Evolutionary conservation across 2,888 invertebrate species (phyloP), one percentile per base, ranked within the genome.

Genomic region (Physocephala rufipes): DNA sequence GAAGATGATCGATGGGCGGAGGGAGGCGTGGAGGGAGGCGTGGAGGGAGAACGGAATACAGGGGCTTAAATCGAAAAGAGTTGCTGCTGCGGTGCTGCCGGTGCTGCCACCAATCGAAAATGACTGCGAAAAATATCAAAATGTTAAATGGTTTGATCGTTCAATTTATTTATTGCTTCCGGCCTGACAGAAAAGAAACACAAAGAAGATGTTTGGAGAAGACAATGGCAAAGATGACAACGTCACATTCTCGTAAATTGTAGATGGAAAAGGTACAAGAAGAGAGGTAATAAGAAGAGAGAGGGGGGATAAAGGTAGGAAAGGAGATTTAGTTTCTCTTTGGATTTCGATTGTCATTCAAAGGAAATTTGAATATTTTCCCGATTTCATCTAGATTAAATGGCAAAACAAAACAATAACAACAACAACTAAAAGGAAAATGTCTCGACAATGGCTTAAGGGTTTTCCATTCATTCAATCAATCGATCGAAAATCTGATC

Each of bases 281-380:
- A 36, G 36, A 9, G 9, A 36, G 36, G 36, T 7, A 36, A 9
- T 4, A 36, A 36, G 36, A 36, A 36, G 9, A 9, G 36, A 36
- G 9, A 9, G 36, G 9, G 9, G 36, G 36, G 9, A 36, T 4
- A 36, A 36, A 7, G 36, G 36, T 7, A 7, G 36, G 9, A 36
- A 36, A 9, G 9, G 9, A 36, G 36, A 9, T 36, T 36, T 9
- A 36, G 9, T 36, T 36, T 9, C 36, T 36, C 36, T 36, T 36
- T 36, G 36, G 9, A 7, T 36, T 68, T 58, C 58, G 58, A 58
- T 30, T 68, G 58, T 47, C n/a, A 24, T 19, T 45, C 47, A 28
- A 55, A 28, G 36, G 62, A 43, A 36, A 45, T 43, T 67, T 79
- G 79, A n/a, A 79, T 78, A 79, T 79, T 78, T 49, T 36, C 36